These are phyloP conservation scores for Gibbula magus DNA, from an alignment of 2,888 invertebrate genomes.

Conservation along the genomic window DNA sequence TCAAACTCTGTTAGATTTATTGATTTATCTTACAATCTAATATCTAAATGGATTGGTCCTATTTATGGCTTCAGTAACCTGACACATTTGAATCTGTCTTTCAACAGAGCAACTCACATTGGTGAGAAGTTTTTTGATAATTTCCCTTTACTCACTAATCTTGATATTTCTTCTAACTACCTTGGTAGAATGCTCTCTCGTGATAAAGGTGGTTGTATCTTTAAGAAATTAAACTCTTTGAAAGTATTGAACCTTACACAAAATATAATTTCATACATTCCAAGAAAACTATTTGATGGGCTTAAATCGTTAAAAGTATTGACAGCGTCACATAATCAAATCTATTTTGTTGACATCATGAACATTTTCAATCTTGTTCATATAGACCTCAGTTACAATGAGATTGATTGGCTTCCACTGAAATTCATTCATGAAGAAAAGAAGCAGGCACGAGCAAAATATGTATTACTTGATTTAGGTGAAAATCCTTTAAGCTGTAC, in stretches of 20 bases:
- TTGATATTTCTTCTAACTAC: slow-evolving; percentile 12
- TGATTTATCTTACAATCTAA: slow-evolving; percentile 13
- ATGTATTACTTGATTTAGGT: not conserved
- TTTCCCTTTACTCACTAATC: not conserved
- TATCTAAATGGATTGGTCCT: slow-evolving; percentile 20
- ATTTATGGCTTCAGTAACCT: slow-evolving; percentile 17
- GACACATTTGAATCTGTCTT: slow-evolving; percentile 17
- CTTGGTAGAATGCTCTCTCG: not conserved
- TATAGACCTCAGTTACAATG: not conserved
- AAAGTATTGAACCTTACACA: not conserved
- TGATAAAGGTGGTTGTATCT: not conserved
- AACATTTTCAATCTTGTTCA: slow-evolving; percentile 8
- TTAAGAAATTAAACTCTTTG: not conserved
- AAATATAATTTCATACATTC: slow-evolving; percentile 13
- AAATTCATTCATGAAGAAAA: not conserved
- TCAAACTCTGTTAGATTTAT: not conserved
- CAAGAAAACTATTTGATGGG: not conserved
- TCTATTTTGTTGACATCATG: not conserved
- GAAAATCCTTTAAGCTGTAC: slow-evolving; percentile 2
- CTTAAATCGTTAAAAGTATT: not conserved
- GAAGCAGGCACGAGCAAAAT: not conserved
- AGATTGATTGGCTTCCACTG: too few species aligned
- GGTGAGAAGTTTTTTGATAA: slow-evolving; percentile 12
- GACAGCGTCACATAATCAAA: not conserved
- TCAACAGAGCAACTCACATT: not conserved